Conservation (phyloP, 2,888 invertebrate species). For the Oscheius sp. region DNA sequence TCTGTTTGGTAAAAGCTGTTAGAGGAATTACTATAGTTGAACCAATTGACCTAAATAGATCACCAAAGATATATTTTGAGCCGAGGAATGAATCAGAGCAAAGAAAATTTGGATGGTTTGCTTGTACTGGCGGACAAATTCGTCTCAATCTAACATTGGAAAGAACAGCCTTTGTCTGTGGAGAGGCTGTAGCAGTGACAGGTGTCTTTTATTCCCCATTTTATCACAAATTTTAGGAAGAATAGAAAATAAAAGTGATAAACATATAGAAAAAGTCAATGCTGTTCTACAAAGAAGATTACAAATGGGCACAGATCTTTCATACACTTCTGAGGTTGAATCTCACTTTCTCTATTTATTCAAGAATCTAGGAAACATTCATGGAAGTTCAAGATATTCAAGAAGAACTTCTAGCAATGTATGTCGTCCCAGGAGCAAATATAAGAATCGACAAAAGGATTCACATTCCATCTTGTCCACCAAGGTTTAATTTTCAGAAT, state of each 20-base stretch:
- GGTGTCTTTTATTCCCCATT: conserved; percentile 32
- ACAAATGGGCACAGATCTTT: conserved; percentile 39
- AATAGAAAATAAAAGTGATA: conserved; percentile 61
- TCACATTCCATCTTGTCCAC: conserved; percentile 57
- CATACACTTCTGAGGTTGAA: conserved; percentile 35
- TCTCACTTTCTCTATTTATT: neutral
- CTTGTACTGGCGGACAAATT: conserved; percentile 62
- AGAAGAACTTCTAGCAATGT: conserved; percentile 63
- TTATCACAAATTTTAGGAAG: conserved; percentile 40
- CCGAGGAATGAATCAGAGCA: conserved; percentile 41
- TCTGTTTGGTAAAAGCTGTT: conserved; percentile 45
- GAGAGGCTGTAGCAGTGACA: conserved; percentile 54
- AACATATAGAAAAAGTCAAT: conserved; percentile 57
- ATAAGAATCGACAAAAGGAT: conserved; percentile 62
- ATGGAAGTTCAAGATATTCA: conserved; percentile 52
- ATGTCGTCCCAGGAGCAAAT: conserved; percentile 57
- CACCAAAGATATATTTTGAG: conserved; percentile 50
- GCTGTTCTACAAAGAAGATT: conserved; percentile 48
- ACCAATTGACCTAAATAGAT: conserved; percentile 48
- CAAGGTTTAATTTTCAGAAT: conserved; percentile 37
- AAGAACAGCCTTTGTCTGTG: conserved; percentile 59
- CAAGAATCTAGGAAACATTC: conserved; percentile 35
- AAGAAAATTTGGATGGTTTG: conserved; percentile 61
- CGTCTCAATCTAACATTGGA: conserved; percentile 49
- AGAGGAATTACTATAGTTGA: conserved; percentile 58